phyloP scores from a whole-genome alignment of 2,888 invertebrate species.

The Noctua comes region DNA sequence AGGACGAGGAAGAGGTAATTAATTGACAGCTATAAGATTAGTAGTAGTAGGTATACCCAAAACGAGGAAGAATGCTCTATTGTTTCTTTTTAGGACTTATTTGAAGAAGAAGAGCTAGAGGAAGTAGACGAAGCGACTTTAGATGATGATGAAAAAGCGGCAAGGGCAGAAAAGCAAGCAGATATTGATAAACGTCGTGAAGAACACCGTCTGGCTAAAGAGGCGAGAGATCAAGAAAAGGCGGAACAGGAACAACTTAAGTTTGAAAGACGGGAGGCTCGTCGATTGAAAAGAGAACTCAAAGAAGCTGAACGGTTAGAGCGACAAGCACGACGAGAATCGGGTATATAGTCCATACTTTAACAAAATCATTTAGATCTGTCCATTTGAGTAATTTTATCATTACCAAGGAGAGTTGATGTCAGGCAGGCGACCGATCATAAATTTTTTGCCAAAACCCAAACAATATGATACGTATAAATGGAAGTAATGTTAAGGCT shows the following conservation, averaged over 20 bases:
- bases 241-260: slow-evolving; percentile 77
- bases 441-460: too few relatives aligned
- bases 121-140: slow-evolving; percentile 84
- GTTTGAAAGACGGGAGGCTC: slow-evolving; percentile 79
- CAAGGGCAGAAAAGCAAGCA: slow-evolving; percentile 74
- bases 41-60: neutral
- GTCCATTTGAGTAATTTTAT: neutral
- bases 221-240: slow-evolving; percentile 76
- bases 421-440: too few relatives aligned
- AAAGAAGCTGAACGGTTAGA: slow-evolving; percentile 78
- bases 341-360: slow-evolving; percentile 70
- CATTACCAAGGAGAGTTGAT: neutral
- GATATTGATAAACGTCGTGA: slow-evolving; percentile 76
- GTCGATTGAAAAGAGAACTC: slow-evolving; percentile 80
- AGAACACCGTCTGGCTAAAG: slow-evolving; percentile 74
- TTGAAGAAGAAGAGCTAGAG: slow-evolving; percentile 81
- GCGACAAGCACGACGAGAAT: slow-evolving; percentile 79
- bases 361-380: neutral
- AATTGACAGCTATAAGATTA: neutral
- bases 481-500: too few relatives aligned
- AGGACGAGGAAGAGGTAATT: slow-evolving; percentile 85
- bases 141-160: slow-evolving; percentile 84
- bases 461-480: too few relatives aligned
- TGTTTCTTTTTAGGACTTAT: slow-evolving; percentile 71
- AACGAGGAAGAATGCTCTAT: neutral